Evolutionary conservation across 1,140 invertebrate species (phyloP), one percentile per base, ranked within the genome.

Genomic region (Zaprionus vittiger): DNA sequence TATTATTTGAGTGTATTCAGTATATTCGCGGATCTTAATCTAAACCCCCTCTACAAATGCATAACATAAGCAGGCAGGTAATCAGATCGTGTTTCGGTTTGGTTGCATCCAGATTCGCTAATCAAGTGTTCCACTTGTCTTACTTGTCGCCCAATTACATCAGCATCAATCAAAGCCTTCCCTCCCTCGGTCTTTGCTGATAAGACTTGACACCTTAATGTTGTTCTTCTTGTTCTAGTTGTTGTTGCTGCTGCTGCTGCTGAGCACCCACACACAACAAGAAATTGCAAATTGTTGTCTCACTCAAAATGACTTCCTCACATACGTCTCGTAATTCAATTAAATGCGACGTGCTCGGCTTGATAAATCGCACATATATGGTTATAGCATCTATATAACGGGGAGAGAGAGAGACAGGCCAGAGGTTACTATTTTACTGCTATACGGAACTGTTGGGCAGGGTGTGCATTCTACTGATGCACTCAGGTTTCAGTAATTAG

Each of bases 111-210:
- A 28, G 52, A 52, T 26, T 67, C 38, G 55, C 17, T 66, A 55
- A 61, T 81, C 73, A 81, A 81, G 80, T 81, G 65, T 64, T 78
- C 52, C 37, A 63, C 71, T 69, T 77, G 49, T 57, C 72, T 70
- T 59, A 56, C 60, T 61, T 75, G 60, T 55, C 24, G 47, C 49
- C 68, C 52, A 80, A 56, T 77, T 67, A 68, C 74, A 78, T 68
- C 74, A 66, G 64, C 80, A 82, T 82, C 80, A 82, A 82, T 82
- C 80, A 79, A 60, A 37, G 47, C 41, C 20, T 24, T 54, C 9
- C 67, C 44, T 22, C 59, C 12, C 20, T 14, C 15, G 5, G 14
- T n/a, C 15, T 38, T 38, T 37, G 22, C 28, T 79, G 69, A 77
- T 79, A 64, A 70, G 65, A 60, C 65, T 38, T 71, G 80, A 79